phyloP scores from a whole-genome alignment of 2,113 vertebrate species.

The Silurus glanis region DNA sequence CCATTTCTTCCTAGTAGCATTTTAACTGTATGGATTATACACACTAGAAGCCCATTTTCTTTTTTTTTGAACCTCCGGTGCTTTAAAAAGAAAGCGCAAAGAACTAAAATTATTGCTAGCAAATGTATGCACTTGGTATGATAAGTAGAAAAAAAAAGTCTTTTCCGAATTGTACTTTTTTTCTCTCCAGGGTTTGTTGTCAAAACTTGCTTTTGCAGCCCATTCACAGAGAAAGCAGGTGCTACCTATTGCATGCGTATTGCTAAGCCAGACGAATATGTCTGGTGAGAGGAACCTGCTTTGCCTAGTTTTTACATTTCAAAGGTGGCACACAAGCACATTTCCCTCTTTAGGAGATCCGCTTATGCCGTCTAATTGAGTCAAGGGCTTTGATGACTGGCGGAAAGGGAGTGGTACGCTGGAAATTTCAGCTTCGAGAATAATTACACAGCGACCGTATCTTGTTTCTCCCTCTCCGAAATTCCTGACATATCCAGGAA shows the following conservation, averaged over 20 bases:
- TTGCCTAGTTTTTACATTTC: constrained; percentile 66
- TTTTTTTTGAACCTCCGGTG: background rate
- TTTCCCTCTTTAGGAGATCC: constrained; percentile 49
- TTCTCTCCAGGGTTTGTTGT: background rate
- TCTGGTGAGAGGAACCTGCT: constrained; percentile 55
- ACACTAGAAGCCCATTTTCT: background rate
- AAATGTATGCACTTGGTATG: background rate
- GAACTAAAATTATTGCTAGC: background rate
- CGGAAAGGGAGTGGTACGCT: constrained; percentile 56
- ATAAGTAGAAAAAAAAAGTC: constrained; percentile 25
- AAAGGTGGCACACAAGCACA: constrained; percentile 61
- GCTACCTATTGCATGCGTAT: constrained; percentile 36
- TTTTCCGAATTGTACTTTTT: constrained; percentile 5
- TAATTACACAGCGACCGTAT: constrained; percentile 65
- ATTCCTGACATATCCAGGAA: background rate
- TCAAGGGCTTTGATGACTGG: constrained; percentile 69
- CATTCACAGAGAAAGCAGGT: constrained; percentile 22
- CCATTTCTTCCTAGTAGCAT: constrained; percentile 5
- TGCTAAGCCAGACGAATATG: constrained; percentile 58
- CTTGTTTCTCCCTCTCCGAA: constrained; percentile 27
- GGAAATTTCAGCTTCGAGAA: constrained; percentile 62
- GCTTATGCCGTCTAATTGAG: constrained; percentile 67
- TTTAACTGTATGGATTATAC: constrained; percentile 39
- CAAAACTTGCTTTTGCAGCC: constrained; percentile 21
- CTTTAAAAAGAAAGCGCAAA: background rate